Percentiles rank a stretch among this genome's conserved stretches.
phyloP scores from a whole-genome alignment of 2,113 vertebrate species.

The Calidris pugnax region DNA sequence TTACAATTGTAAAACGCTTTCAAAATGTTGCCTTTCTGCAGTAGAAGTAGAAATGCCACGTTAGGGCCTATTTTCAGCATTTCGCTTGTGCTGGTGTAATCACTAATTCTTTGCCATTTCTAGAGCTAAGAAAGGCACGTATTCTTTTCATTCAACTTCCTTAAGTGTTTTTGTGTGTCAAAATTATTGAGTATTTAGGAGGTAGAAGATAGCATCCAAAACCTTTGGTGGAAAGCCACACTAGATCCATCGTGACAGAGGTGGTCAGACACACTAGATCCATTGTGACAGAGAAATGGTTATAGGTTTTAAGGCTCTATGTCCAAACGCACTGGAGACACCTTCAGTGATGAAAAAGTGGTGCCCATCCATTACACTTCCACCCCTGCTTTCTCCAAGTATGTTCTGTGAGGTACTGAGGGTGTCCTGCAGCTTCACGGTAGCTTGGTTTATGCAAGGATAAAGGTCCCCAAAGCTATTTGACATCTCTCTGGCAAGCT shows the following conservation, averaged over 20 bases:
- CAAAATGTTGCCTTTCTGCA: not conserved
- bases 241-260: rapidly evolving
- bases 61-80: not conserved
- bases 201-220: not conserved
- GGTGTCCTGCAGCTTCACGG: not conserved
- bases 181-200: not conserved
- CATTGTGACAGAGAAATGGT: rapidly evolving
- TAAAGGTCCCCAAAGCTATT: not conserved
- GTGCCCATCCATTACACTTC: not conserved
- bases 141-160: not conserved
- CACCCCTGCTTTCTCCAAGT: not conserved
- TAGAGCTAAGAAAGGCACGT: not conserved
- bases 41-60: not conserved
- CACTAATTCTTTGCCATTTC: not conserved
- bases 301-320: not conserved
- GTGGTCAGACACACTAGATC: not conserved
- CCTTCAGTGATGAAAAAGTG: not conserved
- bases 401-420: not conserved
- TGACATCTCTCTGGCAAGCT: not conserved
- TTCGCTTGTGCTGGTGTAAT: not conserved
- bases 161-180: not conserved
- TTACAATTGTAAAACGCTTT: not conserved
- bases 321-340: not conserved
- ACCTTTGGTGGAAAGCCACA: not conserved
- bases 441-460: not conserved